Base-by-base conservation (phyloP, 2,113 vertebrate genomes). In the Chloropsis cyanopogon region DNA sequence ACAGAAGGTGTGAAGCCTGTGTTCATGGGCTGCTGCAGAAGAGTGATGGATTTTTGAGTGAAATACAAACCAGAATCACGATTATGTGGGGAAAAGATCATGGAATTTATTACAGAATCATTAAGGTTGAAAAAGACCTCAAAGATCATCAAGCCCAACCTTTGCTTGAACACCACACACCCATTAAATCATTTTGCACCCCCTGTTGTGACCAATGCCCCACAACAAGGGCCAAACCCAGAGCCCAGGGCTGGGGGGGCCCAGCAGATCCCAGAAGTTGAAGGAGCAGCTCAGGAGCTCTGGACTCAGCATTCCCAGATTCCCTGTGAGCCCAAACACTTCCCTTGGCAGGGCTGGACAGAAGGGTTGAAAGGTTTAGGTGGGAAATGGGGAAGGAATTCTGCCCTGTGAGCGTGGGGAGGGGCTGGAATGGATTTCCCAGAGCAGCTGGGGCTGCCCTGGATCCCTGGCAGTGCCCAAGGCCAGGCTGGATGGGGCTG, bases 401-500 rank as follows among this genome's bases (percentile, higher is more conserved):
- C 4, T n/a, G 22, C 42, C 59, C 57, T 33, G 5, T 18, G 60
- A 35, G 29, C 41, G 10, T 47, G 41, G 5, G 3, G 14, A 73
- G 41, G n/a, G 31, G 25, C 33, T 68, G 83, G 33, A 3, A 60
- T 68, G 31, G 42, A 37, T 12, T 77, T 52, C 44, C 53, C 46
- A 68, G 17, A 77, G 63, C 0, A 77, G 63, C 46, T 77, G 63
- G 37, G 83, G 53, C 44, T 68, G 53, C 11, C 2, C 71, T 82
- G 78, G 18, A 60, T 44, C 39, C 33, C 63, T 52, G 72, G 53
- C 0, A 52, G 7, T 15, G 22, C 2, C 54, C 72, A 22, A 41
- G 46, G n/a, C 39, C 11, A 24, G 78, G 61, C 1, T 73, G 44
- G 68, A 14, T 0, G 0, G 68, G 19, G 15, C 5, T 41, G 4